phyloP scores from a whole-genome alignment of 2,888 invertebrate genomes.

The Temnothorax rugatulus region DNA sequence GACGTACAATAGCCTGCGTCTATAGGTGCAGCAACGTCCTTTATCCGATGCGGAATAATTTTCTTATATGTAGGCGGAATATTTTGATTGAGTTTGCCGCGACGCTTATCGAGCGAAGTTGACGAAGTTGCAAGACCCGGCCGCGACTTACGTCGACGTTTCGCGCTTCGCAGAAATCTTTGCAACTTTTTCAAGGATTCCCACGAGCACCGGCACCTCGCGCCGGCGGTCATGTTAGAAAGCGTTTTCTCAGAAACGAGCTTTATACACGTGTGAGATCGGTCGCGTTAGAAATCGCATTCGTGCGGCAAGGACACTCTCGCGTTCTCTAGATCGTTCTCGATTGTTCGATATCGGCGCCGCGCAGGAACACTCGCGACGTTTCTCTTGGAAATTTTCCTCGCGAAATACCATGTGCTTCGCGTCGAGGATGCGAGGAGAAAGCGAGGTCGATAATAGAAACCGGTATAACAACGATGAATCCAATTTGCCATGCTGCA shows the following conservation, averaged over 20 bases:
- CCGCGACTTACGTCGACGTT: slow-evolving; percentile 6
- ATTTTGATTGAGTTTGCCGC: slow-evolving; percentile 38
- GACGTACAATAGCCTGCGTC: not conserved
- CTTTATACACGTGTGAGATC: slow-evolving; percentile 39
- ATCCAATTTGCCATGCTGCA: not conserved
- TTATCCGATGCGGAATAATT: slow-evolving; percentile 33
- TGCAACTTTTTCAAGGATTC: slow-evolving; percentile 51
- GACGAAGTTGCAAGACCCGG: slow-evolving; percentile 12
- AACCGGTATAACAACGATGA: not conserved
- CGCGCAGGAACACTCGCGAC: slow-evolving; percentile 17
- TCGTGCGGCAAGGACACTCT: slow-evolving; percentile 36
- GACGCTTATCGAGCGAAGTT: slow-evolving; percentile 39
- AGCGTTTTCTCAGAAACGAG: slow-evolving; percentile 22
- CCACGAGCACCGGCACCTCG: slow-evolving; percentile 6
- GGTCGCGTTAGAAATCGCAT: slow-evolving; percentile 23
- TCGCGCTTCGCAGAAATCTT: slow-evolving; percentile 41
- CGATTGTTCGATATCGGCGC: slow-evolving; percentile 32
- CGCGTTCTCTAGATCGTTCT: slow-evolving; percentile 39
- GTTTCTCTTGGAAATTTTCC: slow-evolving; percentile 17
- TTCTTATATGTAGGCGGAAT: slow-evolving; percentile 34
- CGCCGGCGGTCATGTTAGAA: not conserved
- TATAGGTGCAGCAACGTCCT: slow-evolving; percentile 13
- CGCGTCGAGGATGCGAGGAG: not conserved
- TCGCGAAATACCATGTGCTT: not conserved
- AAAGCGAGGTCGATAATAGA: slow-evolving; percentile 3